phyloP scores from a whole-genome alignment of 2,113 vertebrate species.

The Phycodurus eques region DNA sequence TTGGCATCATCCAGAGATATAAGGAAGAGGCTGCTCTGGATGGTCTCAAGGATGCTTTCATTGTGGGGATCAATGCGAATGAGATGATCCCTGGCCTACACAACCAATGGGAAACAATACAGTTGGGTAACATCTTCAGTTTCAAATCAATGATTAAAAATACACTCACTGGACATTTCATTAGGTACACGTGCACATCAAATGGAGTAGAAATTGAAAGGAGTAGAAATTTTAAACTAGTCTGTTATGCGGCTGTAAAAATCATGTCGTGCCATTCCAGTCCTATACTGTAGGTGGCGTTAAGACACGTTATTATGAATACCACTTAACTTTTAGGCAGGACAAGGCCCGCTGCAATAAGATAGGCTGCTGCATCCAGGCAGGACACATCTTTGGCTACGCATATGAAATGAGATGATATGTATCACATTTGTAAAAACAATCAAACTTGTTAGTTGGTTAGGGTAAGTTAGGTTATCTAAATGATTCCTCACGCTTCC shows the following conservation, averaged over 20 bases:
- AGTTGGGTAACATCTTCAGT: not conserved
- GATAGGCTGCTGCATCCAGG: too few species aligned
- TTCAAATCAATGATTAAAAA: not conserved
- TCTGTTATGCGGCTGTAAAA: not conserved
- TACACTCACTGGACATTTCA: not conserved
- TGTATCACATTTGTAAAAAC: too few species aligned
- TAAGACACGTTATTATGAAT: too few species aligned
- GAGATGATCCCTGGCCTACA: constrained; percentile 85
- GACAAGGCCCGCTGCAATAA: too few species aligned
- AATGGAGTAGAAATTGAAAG: not conserved
- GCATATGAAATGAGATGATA: too few species aligned
- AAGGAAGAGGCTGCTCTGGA: constrained; percentile 86
- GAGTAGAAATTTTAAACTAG: not conserved
- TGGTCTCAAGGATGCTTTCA: constrained; percentile 81
- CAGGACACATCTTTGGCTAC: too few species aligned
- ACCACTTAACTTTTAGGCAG: too few species aligned
- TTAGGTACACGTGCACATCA: not conserved
- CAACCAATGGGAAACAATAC: not conserved
- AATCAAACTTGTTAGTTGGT: too few species aligned
- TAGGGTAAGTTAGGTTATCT: too few species aligned
- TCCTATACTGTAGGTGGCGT: not conserved
- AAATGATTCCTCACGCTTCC: too few species aligned
- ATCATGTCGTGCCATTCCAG: not conserved
- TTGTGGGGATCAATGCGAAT: constrained; percentile 86
- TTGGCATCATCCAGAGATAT: constrained; percentile 81